Conservation (phyloP, 2,797 vertebrate species). For the Ptychadena robeensis region DNA sequence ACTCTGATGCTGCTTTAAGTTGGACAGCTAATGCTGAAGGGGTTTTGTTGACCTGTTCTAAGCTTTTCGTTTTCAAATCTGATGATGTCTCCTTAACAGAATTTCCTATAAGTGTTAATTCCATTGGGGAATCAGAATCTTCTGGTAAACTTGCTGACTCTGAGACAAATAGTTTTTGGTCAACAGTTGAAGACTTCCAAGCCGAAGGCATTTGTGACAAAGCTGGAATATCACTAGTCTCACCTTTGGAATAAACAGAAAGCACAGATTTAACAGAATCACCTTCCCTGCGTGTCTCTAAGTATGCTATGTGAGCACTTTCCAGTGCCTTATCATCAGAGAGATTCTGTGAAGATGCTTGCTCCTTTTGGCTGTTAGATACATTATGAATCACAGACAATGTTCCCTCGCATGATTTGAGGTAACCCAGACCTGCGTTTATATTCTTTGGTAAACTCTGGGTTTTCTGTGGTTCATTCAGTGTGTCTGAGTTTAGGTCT, state of each 20-base stretch:
- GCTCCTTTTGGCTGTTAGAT: not conserved
- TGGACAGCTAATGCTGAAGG: not conserved
- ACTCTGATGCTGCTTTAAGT: not conserved
- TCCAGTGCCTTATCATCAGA: not conserved
- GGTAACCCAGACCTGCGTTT: not conserved
- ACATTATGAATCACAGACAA: not conserved
- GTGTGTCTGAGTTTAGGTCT: conserved; percentile 14
- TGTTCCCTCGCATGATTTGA: not conserved
- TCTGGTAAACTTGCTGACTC: not conserved
- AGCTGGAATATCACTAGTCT: not conserved
- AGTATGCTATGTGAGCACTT: not conserved
- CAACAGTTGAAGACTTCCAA: not conserved
- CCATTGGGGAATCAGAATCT: not conserved
- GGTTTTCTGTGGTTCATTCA: not conserved
- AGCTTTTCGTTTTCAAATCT: not conserved
- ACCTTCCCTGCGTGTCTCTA: not conserved
- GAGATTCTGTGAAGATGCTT: not conserved
- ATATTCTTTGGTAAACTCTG: not conserved
- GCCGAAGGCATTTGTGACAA: not conserved
- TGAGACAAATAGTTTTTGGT: not conserved
- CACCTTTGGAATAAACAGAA: not conserved
- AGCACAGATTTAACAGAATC: not conserved
- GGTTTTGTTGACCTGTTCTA: not conserved
- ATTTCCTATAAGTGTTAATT: not conserved
- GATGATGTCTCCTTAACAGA: not conserved